Base-by-base conservation (phyloP, 2,113 vertebrate genomes). In the Herpetotheres cachinnans region DNA sequence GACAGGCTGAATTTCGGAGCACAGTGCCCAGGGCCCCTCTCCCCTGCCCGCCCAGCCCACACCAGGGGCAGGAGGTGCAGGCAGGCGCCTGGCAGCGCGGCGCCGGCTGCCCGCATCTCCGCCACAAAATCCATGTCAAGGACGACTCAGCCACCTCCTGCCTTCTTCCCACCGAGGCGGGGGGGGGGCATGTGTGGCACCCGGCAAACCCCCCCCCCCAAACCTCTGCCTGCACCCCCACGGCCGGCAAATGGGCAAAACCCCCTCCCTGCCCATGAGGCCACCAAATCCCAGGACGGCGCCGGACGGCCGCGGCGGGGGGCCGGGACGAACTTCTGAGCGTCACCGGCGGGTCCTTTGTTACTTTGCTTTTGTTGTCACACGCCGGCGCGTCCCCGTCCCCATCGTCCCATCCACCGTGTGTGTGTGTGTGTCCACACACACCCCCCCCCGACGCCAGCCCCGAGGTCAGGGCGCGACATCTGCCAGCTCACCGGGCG, bases 321-420 rank as follows among this genome's bases (percentile, higher is more conserved):
- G 66, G 86, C 62, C 74, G 6, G 89, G 52, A 86, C 14, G 49
- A 93, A 91, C 76, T 80, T 85, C 91, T 56, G 91, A 96, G 90
- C 42, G 49, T 87, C 67, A 84, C 44, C 59, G 44, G 79, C 61
- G 22, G 69, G 26, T 59, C 91, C 92, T 97, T 94, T 95, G 94
- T 94, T 94, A 95, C 90, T 95, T 93, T 95, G 94, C 89, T 95
- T 93, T 93, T 92, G 93, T 93, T 95, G 94, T 95, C 91, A 89
- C 84, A 67, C 59, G 49, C 81, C 30, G 9, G 82, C 50, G 46
- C 72, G 84, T 91, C 89, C 87, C 67, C 11, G 2, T 62, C 78
- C 77, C 59, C 76, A n/a, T 62, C 86, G 44, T 82, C 77, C 86
- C 69, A 58, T 38, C 59, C 59, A 61, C 42, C 42, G 42, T 42